Evolutionary conservation across 2,888 invertebrate species (phyloP), one percentile per base, ranked within the genome.

Genomic region (Acleris emargana): DNA sequence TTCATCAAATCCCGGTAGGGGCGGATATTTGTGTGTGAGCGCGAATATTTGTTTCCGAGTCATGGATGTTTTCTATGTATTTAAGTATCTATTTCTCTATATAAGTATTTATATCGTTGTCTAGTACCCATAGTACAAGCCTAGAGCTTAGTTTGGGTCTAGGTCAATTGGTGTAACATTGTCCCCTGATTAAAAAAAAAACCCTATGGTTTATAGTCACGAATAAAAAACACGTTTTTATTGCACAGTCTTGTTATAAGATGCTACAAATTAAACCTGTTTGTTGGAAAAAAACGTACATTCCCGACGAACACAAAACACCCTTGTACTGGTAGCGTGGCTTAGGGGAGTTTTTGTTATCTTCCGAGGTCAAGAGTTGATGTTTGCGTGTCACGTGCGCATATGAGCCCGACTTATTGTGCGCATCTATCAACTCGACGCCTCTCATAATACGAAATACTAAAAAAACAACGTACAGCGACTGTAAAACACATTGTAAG

Each of bases 351-450:
- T 64, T 64, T 64, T 64, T 64, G 62, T 62, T 62, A 28, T 64
- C 49, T 54, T 38, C 54, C 53, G 64, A 59, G 64, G 64, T 64
- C 64, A 64, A 64, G 59, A 64, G 64, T 60, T 13, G 49, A 53
- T 58, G 63, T 63, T 58, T 38, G 63, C 49, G 64, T 59, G 58
- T 64, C 64, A 64, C 64, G 64, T 64, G 53, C 43, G 57, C 57
- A 62, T 58, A 58, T 63, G 67, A 67, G 67, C 58, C 67, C 58
- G 52, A 52, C 49, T 63, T 67, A 67, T 67, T 64, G 64, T 60
- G 50, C 64, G 58, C 67, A 67, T 67, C 64, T 64, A 63, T 67
- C 67, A 67, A 63, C 54, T 64, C 63, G 51, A 59, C 67, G 64
- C 64, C 45, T 51, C 53, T 62, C 67, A 63, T 63, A 63, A 67